phyloP scores from a whole-genome alignment of 2,888 invertebrate genomes.

The Ophraella communa region DNA sequence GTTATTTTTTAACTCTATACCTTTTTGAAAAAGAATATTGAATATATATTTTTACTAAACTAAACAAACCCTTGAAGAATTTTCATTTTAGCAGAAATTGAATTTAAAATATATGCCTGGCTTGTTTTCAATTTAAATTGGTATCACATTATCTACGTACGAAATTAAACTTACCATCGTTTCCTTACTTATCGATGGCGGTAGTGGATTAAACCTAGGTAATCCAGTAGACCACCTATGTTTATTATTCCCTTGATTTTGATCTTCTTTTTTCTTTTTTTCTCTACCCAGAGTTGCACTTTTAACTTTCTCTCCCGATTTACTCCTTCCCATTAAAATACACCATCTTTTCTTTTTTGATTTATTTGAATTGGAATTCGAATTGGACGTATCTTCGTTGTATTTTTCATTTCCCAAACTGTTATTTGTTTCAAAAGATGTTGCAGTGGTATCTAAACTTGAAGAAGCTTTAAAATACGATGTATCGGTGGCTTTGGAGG shows the following conservation, averaged over 20 bases:
- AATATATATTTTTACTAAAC: too few relatives aligned
- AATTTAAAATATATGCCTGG: too few relatives aligned
- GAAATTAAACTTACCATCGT: constrained; percentile 74
- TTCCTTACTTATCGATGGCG: constrained; percentile 80
- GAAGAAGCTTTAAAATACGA: constrained; percentile 11
- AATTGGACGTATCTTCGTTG: constrained; percentile 42
- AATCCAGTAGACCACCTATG: constrained; percentile 77
- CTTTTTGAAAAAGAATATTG: too few relatives aligned
- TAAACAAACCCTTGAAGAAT: too few relatives aligned
- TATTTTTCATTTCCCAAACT: constrained; percentile 35
- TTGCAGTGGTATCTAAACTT: constrained; percentile 16
- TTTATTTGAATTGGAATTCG: constrained; percentile 44
- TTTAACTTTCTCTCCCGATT: constrained; percentile 66
- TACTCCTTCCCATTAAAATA: constrained; percentile 70
- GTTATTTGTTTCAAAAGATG: constrained; percentile 33
- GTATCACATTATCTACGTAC: too few relatives aligned
- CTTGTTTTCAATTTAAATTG: too few relatives aligned
- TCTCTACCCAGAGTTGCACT: constrained; percentile 75
- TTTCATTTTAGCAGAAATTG: too few relatives aligned
- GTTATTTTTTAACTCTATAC: too few relatives aligned
- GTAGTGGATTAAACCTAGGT: constrained; percentile 73
- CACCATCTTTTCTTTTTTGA: constrained; percentile 71
- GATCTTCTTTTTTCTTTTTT: constrained; percentile 63
- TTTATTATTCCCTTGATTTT: constrained; percentile 62
- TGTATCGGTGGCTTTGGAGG: background rate